Base-by-base conservation (phyloP, 2,888 invertebrate species). In the Napeogenes sylphis region DNA sequence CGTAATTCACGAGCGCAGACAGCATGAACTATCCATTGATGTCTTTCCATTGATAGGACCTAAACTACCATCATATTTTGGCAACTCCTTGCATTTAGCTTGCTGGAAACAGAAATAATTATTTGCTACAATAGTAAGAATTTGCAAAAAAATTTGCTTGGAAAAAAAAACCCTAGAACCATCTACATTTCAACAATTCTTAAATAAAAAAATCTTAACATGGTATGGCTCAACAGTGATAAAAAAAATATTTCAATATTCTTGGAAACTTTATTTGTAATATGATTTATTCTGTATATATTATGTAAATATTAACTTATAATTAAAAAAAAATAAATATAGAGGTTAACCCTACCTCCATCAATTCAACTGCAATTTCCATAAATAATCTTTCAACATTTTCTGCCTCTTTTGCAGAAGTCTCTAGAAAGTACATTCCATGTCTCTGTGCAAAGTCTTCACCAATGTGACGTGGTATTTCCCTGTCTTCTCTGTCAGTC, bases 401-500 rank as follows among this genome's bases (percentile, higher is more conserved):
- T 77, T 99, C 98, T 2, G 98, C 97, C 87, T 99, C 98, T 83
- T 99, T 98, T 0, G 99, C 99, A 0, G 99, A 99, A 0, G 99
- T 99, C 91, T 99, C 99, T 72, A 99, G 92, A 89, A 98, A 99
- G 85, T 98, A 98, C 97, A 99, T 99, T 75, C 97, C 96, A 79
- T 99, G 97, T 72, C 97, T 93, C 78, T 96, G 96, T 30, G 99
- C 97, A 91, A 99, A 99, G 82, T 98, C 97, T 84, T 97, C 97
- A 1, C 98, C 99, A 56, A 99, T 97, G 79, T 97, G 95, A 38
- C 95, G 94, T 1, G 99, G 99, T 77, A 98, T 96, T 92, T 99
- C 99, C 71, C 98, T 92, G 82, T 98, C 98, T 80, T 98, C 97
- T 73, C 98, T 93, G 85, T 99, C 99, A 76, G 97, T 98, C 93